Percentiles rank a stretch among this genome's conserved stretches.
Evolutionary conservation across 2,797 vertebrate genomes (phyloP).

Genomic region (Sternarchorhynchus goeldii): DNA sequence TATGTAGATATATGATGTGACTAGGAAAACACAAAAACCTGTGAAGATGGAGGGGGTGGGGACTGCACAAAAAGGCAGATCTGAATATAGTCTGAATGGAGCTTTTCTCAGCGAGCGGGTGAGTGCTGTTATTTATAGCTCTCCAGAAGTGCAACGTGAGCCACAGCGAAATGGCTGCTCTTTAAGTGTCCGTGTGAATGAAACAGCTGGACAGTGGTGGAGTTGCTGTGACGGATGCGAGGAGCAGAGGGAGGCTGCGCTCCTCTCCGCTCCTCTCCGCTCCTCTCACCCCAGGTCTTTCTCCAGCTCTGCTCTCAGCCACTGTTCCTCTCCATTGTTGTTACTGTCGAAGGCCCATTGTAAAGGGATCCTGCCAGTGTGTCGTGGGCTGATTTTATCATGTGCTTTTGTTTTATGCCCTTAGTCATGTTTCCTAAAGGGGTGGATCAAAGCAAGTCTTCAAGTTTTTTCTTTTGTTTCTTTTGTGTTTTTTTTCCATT

Average conservation of each 20-base stretch:
- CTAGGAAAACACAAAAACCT: constrained; percentile 50
- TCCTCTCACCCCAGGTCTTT: constrained; percentile 43
- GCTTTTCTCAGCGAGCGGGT: constrained; percentile 54
- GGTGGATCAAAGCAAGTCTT: constrained; percentile 67
- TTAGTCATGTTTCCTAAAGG: constrained; percentile 70
- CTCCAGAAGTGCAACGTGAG: constrained; percentile 51
- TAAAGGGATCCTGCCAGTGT: constrained; percentile 67
- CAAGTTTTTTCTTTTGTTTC: constrained; percentile 45
- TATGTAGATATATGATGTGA: constrained; percentile 55
- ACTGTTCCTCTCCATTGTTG: constrained; percentile 65
- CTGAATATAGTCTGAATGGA: constrained; percentile 60
- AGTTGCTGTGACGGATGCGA: constrained; percentile 62
- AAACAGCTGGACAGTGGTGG: constrained; percentile 70
- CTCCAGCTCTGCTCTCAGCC: constrained; percentile 32
- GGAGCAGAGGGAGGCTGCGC: constrained; percentile 48
- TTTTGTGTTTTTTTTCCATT: no score
- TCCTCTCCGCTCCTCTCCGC: constrained; percentile 43
- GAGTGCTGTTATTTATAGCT: constrained; percentile 66
- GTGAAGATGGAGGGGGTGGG: constrained; percentile 23
- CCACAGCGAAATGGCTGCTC: constrained; percentile 62
- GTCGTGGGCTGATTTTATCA: constrained; percentile 69
- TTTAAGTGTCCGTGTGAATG: constrained; percentile 59
- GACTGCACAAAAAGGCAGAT: constrained; percentile 42
- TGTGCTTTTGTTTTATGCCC: constrained; percentile 57
- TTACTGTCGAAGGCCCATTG: constrained; percentile 73